A percentile compares a stretch with the other conserved stretches of the same genome.
Evolutionary conservation across 2,797 vertebrate species (phyloP).

Genomic region (Chromis chromis): DNA sequence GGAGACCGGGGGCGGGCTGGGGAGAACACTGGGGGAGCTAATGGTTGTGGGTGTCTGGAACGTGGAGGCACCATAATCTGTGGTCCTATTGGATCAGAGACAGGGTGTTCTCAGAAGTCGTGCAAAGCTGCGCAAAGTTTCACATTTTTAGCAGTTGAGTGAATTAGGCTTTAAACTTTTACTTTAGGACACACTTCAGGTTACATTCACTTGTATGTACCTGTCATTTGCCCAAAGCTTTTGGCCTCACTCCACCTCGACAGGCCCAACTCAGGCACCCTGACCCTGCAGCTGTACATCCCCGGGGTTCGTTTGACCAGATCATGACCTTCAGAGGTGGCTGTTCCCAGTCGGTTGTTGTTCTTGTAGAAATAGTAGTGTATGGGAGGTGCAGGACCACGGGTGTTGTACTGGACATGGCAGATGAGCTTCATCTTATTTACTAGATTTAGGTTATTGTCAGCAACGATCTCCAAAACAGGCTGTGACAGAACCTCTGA

Average conservation of each 20-base stretch:
- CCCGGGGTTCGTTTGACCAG: slow-evolving; percentile 32
- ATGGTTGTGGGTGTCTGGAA: neutral
- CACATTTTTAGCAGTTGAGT: slow-evolving; percentile 4
- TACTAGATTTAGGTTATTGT: accelerated
- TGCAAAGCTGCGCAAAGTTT: neutral
- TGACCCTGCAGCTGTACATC: slow-evolving; percentile 75
- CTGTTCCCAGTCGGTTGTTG: slow-evolving; percentile 21
- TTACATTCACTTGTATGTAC: slow-evolving; percentile 32
- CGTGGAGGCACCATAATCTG: neutral
- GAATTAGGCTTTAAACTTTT: neutral
- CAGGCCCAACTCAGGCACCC: slow-evolving; percentile 61
- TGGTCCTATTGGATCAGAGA: slow-evolving; percentile 48
- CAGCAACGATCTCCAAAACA: slow-evolving; percentile 32
- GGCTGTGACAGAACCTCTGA: slow-evolving; percentile 77
- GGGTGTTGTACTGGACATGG: slow-evolving; percentile 62
- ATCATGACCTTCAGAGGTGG: slow-evolving; percentile 31
- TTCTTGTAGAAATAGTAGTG: slow-evolving; percentile 75
- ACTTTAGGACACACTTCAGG: neutral
- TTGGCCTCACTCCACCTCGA: slow-evolving; percentile 59
- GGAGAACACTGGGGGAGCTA: neutral
- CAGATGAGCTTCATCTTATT: slow-evolving; percentile 68
- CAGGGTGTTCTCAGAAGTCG: slow-evolving; percentile 25
- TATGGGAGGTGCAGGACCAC: slow-evolving; percentile 47
- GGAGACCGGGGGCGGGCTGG: neutral
- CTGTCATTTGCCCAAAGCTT: slow-evolving; percentile 35